Evolutionary conservation across 2,113 vertebrate genomes (phyloP), one percentile per base, ranked within the genome.

Genomic region (Syrrhaptes paradoxus): DNA sequence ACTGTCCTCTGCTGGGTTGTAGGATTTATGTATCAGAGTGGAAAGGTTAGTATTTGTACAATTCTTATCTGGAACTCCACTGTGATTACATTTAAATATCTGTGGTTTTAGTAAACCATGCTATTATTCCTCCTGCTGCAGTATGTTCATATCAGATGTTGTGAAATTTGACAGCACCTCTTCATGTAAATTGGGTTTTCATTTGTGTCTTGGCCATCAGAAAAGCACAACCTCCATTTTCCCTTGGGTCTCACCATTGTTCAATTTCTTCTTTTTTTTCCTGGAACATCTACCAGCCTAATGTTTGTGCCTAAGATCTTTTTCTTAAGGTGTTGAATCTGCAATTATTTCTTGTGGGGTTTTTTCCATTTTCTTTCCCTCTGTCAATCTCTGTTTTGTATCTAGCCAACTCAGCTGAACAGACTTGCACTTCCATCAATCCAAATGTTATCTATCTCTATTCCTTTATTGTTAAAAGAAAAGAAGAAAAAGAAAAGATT

Each of bases 61-160:
- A 24, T 55, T 48, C 25, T 22, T 66, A 43, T 17, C 90, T 71
- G 6, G 16, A 86, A 90, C 26, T 70, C 26, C 13, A 15, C 21
- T 1, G 1, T 16, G 25, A 5, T 2, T 66, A 62, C 7, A 36
- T 25, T 77, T 46, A 73, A 74, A 24, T 58, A 38, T 19, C 26
- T 72, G n/a, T 46, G 62, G 70, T 83, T 92, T 83, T 46, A 95
- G 68, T 55, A 93, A 77, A 51, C 32, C 29, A 15, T 49, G 43
- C 41, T 70, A 7, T 45, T 65, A 20, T 4, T 97, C 45, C 48
- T 90, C 59, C 59, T 67, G 72, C 29, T 52, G 62, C 0, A 3
- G 28, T 28, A 31, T 7, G 17, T 18, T 86, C 14, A 6, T 18
- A 32, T 22, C 0, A 0, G 31, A 57, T 43, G 13, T 17, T 22